These are phyloP conservation scores for Drosophila rufa DNA, from an alignment of 1,140 invertebrate genomes.

Conservation along the genomic window DNA sequence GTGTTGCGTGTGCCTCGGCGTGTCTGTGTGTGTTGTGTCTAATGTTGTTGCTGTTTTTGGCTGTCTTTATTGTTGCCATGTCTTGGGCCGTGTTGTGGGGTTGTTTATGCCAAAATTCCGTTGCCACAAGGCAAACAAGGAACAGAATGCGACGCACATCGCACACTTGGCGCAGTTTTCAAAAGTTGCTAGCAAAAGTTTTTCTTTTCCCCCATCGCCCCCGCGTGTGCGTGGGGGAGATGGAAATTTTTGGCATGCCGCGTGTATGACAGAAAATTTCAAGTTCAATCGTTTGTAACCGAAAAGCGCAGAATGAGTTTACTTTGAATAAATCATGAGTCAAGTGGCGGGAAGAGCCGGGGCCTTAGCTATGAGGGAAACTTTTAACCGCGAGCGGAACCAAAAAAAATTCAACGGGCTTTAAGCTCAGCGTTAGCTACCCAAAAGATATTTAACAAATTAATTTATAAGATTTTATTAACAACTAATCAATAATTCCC, in stretches of 20 bases:
- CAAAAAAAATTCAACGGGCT: not conserved
- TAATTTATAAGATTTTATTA: not conserved
- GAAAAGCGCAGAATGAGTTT: conserved; percentile 63
- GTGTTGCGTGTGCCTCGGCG: not conserved
- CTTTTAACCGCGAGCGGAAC: conserved; percentile 23
- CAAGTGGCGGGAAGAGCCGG: conserved; percentile 14
- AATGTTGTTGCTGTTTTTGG: conserved; percentile 27
- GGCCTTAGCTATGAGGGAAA: conserved; percentile 39
- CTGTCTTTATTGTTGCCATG: conserved; percentile 18
- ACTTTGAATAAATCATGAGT: conserved; percentile 79
- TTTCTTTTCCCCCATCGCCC: conserved; percentile 17
- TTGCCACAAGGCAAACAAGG: conserved; percentile 42
- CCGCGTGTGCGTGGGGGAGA: conserved; percentile 6
- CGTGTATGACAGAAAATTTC: conserved; percentile 59
- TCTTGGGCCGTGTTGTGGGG: conserved; percentile 21
- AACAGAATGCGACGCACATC: conserved; percentile 35
- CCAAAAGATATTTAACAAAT: not conserved
- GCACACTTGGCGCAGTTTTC: conserved; percentile 62
- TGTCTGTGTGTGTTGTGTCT: conserved; percentile 12
- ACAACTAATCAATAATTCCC: not conserved
- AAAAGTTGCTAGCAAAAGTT: conserved; percentile 63
- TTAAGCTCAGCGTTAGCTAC: not conserved
- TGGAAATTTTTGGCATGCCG: conserved; percentile 31
- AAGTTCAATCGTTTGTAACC: conserved; percentile 72
- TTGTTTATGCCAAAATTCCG: conserved; percentile 64